Base-by-base conservation (phyloP, 2,888 invertebrate species). In the Zaprionus lineosus region DNA sequence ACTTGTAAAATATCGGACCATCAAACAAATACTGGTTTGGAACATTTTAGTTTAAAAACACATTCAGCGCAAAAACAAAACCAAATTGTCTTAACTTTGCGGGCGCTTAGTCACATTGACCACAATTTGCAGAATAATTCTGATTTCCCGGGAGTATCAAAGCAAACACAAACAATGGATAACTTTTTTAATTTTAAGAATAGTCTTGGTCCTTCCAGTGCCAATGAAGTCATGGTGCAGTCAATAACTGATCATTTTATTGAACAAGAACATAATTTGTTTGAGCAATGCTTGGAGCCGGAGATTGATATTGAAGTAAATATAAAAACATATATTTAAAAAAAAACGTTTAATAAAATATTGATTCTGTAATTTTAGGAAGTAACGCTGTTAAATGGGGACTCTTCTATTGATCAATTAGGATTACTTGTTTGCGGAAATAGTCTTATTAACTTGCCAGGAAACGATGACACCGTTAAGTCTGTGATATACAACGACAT, bases 351-450 rank as follows among this genome's bases (percentile, higher is more conserved):
- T 12, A 87, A 9, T 48, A 21, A 8, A 14, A 1, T 37, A n/a
- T 19, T 28, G 0, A 26, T 7, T 4, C 18, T 48, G n/a, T 18
- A 15, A 29, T 51, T 60, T 14, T 15, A 94, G 94, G 94, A 94
- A 91, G 92, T 94, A 55, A 92, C 93, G 21, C 89, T 94, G 57
- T 90, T 92, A 62, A 92, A 93, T 79, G 90, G 24, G 19, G 91
- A 90, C 26, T 33, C 28, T 5, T 91, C 91, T 57, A 91, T 91
- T 56, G 93, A 93, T 86, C 93, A 93, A 83, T 89, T 94, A 5
- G 94, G 94, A 3, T 89, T 94, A 57, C 93, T 94, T 15, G 91
- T 94, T 40, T 94, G 93, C 88, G 84, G 85, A 34, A 93, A 93
- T 77, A 91, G 52, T 87, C 8, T 56, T 50, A 15, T 57, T 53